phyloP scores from a whole-genome alignment of 2,888 invertebrate genomes.

The Rapana venosa region DNA sequence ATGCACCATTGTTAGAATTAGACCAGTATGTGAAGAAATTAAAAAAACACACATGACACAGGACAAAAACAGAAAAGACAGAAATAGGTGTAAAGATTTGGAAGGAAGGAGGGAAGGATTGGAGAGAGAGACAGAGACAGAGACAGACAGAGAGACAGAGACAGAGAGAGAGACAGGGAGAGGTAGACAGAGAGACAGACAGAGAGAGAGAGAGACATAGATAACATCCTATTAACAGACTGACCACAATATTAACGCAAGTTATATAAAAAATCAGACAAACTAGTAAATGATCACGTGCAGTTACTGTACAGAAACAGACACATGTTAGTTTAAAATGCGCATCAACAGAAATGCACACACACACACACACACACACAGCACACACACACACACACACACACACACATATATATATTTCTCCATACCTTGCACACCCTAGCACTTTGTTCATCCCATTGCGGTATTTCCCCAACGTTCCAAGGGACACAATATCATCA shows the following conservation, averaged over 20 bases:
- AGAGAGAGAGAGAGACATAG: too few species aligned
- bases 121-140: not conserved
- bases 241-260: too few species aligned
- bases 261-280: too few species aligned
- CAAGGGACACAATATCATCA: not conserved
- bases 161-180: not conserved
- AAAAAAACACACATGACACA: not conserved
- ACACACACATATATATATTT: not conserved
- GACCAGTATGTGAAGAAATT: not conserved
- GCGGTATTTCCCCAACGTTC: slow-evolving; percentile 14
- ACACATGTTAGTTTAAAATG: too few species aligned
- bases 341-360: not conserved
- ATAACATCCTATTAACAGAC: too few species aligned
- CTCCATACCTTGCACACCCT: slow-evolving; percentile 11
- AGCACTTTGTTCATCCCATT: slow-evolving; percentile 24
- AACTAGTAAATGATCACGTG: too few species aligned
- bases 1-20: too few species aligned
- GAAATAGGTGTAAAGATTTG: not conserved
- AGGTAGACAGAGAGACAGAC: too few species aligned
- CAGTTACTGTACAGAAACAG: too few species aligned
- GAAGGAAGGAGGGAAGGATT: not conserved
- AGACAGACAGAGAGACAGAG: not conserved
- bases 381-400: not conserved
- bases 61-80: not conserved
- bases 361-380: not conserved